Percentiles rank a stretch among this genome's conserved stretches.
Evolutionary conservation across 2,113 vertebrate species (phyloP).

Genomic region (Salvelinus namaycush): DNA sequence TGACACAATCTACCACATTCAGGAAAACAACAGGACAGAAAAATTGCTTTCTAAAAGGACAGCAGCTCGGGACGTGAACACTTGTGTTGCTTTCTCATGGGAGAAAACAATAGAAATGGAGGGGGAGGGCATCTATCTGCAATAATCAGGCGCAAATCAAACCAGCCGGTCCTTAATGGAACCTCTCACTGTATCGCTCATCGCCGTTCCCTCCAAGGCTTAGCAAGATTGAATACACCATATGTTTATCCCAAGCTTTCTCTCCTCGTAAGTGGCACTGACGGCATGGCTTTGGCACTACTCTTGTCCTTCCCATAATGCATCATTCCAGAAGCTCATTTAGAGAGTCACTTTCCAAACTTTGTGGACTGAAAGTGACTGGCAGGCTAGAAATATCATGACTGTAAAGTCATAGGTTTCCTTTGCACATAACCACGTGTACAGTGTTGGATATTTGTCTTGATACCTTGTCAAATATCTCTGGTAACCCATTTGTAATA

Average conservation of each 20-base stretch:
- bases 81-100: constrained; percentile 2
- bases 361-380: constrained; percentile 9
- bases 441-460: not conserved
- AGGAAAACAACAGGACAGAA: constrained; percentile 18
- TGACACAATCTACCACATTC: constrained; percentile 9
- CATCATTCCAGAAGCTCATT: constrained; percentile 61
- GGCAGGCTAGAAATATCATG: not conserved
- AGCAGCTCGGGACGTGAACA: constrained; percentile 34
- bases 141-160: constrained; percentile 62
- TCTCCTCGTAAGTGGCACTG: constrained; percentile 55
- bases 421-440: not conserved
- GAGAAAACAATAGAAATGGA: constrained; percentile 45
- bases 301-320: constrained; percentile 55
- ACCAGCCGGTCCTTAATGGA: constrained; percentile 64
- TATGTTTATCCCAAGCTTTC: constrained; percentile 65
- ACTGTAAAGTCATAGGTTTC: not conserved
- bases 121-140: constrained; percentile 48
- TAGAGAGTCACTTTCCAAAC: constrained; percentile 45
- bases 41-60: constrained; percentile 29
- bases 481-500: not conserved
- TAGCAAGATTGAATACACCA: constrained; percentile 67
- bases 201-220: constrained; percentile 56
- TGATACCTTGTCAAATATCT: not conserved
- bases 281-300: constrained; percentile 56
- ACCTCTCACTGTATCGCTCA: constrained; percentile 55